Conservation (phyloP, 2,888 invertebrate genomes). For the Drosophila hamatofila region DNA sequence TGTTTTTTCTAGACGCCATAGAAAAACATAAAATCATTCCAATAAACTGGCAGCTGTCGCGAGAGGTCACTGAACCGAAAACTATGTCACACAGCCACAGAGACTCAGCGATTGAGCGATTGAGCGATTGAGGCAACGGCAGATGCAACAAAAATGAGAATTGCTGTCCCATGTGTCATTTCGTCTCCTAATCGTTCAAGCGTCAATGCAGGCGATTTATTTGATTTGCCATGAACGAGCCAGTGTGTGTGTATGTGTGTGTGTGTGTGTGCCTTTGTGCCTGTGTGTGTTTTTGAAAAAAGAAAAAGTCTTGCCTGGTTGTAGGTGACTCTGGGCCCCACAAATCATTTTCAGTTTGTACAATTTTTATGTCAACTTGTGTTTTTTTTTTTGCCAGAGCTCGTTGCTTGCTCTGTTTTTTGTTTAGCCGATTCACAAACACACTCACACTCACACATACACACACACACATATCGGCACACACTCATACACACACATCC, state of each 20-base stretch:
- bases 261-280: slow-evolving; percentile 5
- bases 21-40: slow-evolving; percentile 16
- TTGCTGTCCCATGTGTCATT: slow-evolving; percentile 50
- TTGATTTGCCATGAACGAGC: slow-evolving; percentile 35
- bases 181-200: slow-evolving; percentile 50
- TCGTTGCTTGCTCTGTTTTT: slow-evolving; percentile 53
- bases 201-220: slow-evolving; percentile 55
- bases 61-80: slow-evolving; percentile 36
- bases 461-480: slow-evolving; percentile 13
- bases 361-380: slow-evolving; percentile 75
- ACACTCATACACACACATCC: slow-evolving; percentile 5
- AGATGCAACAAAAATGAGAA: slow-evolving; percentile 35
- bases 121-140: not conserved
- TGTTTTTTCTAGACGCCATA: slow-evolving; percentile 9
- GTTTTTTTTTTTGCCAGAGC: slow-evolving; percentile 28
- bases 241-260: not conserved
- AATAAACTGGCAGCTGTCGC: slow-evolving; percentile 26
- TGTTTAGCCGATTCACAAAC: slow-evolving; percentile 55
- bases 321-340: slow-evolving; percentile 41
- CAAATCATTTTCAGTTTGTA: slow-evolving; percentile 79
- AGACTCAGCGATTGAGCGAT: not conserved
- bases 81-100: slow-evolving; percentile 23
- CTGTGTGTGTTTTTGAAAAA: slow-evolving; percentile 10
- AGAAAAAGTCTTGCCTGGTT: slow-evolving; percentile 14
- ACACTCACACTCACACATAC: slow-evolving; percentile 16